Percentiles rank a stretch among this genome's conserved stretches.
Conservation (phyloP, 1,140 invertebrate species). For the Drosophila teissieri region DNA sequence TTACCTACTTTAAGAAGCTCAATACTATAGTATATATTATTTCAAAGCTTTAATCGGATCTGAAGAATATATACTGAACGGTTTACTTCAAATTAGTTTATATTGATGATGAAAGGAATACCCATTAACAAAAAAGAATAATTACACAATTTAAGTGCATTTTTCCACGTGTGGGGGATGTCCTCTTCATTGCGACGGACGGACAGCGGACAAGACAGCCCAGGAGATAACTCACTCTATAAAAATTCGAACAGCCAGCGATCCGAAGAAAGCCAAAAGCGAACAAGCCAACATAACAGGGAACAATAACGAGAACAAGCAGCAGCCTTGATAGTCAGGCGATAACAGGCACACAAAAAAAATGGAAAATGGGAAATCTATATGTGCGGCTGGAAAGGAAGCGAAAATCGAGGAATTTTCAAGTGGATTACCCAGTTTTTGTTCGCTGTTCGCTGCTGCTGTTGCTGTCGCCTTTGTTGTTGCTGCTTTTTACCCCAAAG, state of each 20-base stretch:
- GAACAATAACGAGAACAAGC: slow-evolving; percentile 82
- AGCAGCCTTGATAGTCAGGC: slow-evolving; percentile 73
- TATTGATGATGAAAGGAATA: no score
- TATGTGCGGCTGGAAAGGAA: slow-evolving; percentile 44
- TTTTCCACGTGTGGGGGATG: slow-evolving; percentile 21
- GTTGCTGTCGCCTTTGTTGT: background rate
- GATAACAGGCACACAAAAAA: slow-evolving; percentile 64
- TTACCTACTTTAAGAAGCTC: no score
- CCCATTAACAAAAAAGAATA: no score
- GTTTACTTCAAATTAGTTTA: no score
- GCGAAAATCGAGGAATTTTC: slow-evolving; percentile 80
- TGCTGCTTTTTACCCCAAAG: slow-evolving; percentile 10
- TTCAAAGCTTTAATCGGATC: no score
- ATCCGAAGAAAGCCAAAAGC: slow-evolving; percentile 38
- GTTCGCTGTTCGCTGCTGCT: slow-evolving; percentile 6
- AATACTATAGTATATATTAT: no score
- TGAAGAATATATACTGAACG: no score
- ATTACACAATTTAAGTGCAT: no score
- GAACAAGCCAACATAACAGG: slow-evolving; percentile 63
- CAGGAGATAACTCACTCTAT: slow-evolving; percentile 80
- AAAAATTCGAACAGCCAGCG: slow-evolving; percentile 60
- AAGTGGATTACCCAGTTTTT: slow-evolving; percentile 82
- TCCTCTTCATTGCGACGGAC: slow-evolving; percentile 28
- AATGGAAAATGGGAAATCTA: slow-evolving; percentile 49
- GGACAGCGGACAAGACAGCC: slow-evolving; percentile 51